Evolutionary conservation across 2,888 invertebrate species (phyloP).

Genomic region (Chymomyza fuscimana): DNA sequence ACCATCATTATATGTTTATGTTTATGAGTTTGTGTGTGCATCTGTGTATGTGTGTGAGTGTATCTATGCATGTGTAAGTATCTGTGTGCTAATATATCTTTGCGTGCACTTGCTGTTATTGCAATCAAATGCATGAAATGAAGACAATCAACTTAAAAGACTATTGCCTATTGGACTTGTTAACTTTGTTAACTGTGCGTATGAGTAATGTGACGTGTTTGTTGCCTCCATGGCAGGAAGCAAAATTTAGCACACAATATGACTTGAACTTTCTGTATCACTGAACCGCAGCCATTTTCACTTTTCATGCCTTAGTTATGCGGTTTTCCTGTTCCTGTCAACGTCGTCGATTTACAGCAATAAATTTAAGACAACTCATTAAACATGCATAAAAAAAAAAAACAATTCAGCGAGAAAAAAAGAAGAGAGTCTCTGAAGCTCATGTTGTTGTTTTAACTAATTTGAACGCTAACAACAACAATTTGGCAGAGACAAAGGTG

Average conservation of each 20-base stretch:
- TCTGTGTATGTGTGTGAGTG: not conserved
- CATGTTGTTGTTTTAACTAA: slow-evolving; percentile 6
- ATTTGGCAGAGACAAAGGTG: slow-evolving; percentile 25
- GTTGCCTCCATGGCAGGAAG: slow-evolving; percentile 49
- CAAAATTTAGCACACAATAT: slow-evolving; percentile 69
- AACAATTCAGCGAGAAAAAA: not conserved
- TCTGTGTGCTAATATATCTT: not conserved
- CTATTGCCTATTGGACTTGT: not conserved
- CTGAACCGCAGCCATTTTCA: slow-evolving; percentile 59
- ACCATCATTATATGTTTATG: slow-evolving; percentile 6
- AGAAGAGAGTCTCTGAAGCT: slow-evolving; percentile 1
- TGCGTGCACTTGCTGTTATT: slow-evolving; percentile 9
- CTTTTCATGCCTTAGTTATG: slow-evolving; percentile 41
- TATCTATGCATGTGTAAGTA: not conserved
- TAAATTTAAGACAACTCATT: slow-evolving; percentile 68
- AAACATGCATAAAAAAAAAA: slow-evolving; percentile 58
- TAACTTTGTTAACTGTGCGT: slow-evolving; percentile 55
- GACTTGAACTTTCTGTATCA: slow-evolving; percentile 37
- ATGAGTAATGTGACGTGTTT: slow-evolving; percentile 62
- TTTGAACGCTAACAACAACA: slow-evolving; percentile 2
- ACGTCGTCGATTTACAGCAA: slow-evolving; percentile 55
- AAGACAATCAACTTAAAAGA: slow-evolving; percentile 27
- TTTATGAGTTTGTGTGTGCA: not conserved
- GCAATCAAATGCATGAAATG: slow-evolving; percentile 20
- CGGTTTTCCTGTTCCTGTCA: slow-evolving; percentile 60